Conservation (phyloP, 2,113 vertebrate species). For the Paracanthobrama guichenoti region DNA sequence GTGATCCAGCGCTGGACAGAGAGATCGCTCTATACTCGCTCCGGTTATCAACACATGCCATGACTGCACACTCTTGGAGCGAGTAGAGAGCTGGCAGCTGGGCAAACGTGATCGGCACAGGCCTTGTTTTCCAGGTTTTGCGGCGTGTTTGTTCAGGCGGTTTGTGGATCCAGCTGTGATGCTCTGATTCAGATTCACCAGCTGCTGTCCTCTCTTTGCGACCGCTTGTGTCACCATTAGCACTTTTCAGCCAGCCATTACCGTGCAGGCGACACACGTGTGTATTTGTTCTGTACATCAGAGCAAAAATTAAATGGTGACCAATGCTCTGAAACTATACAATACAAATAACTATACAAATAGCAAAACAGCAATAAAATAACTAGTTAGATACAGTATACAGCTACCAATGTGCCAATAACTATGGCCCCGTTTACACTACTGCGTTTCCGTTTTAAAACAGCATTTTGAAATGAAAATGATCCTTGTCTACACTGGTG, state of each 20-base stretch:
- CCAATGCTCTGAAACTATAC: not conserved
- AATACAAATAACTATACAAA: no score
- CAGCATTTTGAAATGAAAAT: no score
- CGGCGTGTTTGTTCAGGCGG: not conserved
- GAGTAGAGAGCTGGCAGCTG: not conserved
- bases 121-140: conserved; percentile 37
- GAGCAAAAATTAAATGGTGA: not conserved
- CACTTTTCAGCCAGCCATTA: no score
- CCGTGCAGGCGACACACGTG: no score
- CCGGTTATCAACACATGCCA: not conserved
- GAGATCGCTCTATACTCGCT: not conserved
- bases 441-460: no score
- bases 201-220: not conserved
- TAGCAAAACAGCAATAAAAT: not conserved
- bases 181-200: not conserved
- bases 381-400: not conserved
- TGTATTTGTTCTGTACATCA: not conserved
- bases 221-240: not conserved
- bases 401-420: no score
- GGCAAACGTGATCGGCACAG: conserved; percentile 35
- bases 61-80: not conserved
- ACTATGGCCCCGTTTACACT: no score
- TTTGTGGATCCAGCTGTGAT: conserved; percentile 36
- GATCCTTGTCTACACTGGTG: no score
- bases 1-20: not conserved